Percentiles rank a stretch among this genome's conserved stretches.
These are phyloP conservation scores for Hydractinia echinata DNA, from an alignment of 30 jellyfish, hydroid and myxozoan genomes.

Conservation along the genomic window DNA sequence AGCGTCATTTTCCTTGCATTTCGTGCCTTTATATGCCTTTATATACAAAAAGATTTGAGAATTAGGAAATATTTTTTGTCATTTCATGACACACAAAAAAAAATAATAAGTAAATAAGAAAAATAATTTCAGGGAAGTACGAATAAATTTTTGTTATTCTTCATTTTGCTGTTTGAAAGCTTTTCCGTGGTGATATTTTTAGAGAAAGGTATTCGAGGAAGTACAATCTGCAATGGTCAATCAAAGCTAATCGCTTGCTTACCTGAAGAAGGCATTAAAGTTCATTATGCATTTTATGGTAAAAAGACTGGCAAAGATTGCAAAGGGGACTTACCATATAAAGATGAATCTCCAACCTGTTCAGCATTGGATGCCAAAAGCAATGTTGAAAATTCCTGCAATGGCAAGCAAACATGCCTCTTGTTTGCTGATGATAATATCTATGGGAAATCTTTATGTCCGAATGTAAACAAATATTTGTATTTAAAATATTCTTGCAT, in stretches of 20 bases:
- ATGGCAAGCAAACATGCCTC: conserved; percentile 78
- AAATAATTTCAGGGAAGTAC: no score
- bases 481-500: conserved; percentile 71
- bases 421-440: conserved; percentile 80
- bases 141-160: no score
- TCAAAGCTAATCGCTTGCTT: conserved; percentile 68
- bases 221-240: conserved; percentile 86
- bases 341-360: conserved; percentile 95
- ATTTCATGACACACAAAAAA: no score
- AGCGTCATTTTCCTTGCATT: no score
- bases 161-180: no score
- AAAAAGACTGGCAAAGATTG: conserved; percentile 91
- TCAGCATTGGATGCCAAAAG: conserved; percentile 93
- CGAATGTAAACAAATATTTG: conserved; percentile 79
- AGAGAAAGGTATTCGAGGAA: conserved; percentile 57
- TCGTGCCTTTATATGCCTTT: no score
- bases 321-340: conserved; percentile 68
- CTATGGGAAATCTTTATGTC: conserved; percentile 86
- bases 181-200: neutral
- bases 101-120: no score
- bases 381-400: conserved; percentile 75
- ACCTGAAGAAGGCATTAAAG: conserved; percentile 61
- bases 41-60: no score
- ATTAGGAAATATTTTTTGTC: no score
- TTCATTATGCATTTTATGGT: conserved; percentile 88